Evolutionary conservation across 2,797 vertebrate genomes (phyloP), one percentile per base, ranked within the genome.

Genomic region (Anguilla pacifica): DNA sequence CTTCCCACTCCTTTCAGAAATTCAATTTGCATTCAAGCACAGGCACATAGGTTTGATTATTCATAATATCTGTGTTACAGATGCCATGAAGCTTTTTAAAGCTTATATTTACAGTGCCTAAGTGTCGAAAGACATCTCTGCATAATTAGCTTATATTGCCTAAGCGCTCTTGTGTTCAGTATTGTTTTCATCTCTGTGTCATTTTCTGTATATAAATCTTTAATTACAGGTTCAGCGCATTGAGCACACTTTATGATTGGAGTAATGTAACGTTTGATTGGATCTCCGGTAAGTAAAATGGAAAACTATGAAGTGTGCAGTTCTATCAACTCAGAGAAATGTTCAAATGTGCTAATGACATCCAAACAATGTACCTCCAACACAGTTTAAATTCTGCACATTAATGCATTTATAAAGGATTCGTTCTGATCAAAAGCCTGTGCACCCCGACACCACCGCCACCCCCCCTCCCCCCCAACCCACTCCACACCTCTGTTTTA

Each of bases 11-110:
- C 90, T 88, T 86, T 91, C 64, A 86, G 89, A 94, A 95, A 96
- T 95, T 95, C 95, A 95, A 97, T 96, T 96, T 96, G 94, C 95
- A 94, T 96, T 95, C 94, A 94, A 92, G 94, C 95, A 95, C 93
- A 93, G 94, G 94, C 94, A 94, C 92, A 43, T 94, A 93, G 91
- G 93, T 94, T 92, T 93, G 94, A 95, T 96, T 93, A 95, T 95
- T 96, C 94, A 94, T 90, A 92, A 88, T 91, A 94, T 94, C 92
- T 92, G 92, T 91, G 92, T 93, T 89, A 91, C 92, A 91, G 91
- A 90, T 93, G 92, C 92, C 93, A 92, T 92, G 70, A 84, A 57
- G 81, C 81, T 31, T 91, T 90, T 88, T 83, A 84, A 28, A 89
- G 87, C 88, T 93, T 92, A 95, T 95, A 95, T 95, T 95, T 94